Conservation (phyloP, 2,113 vertebrate species). For the Aspiorhynchus laticeps region DNA sequence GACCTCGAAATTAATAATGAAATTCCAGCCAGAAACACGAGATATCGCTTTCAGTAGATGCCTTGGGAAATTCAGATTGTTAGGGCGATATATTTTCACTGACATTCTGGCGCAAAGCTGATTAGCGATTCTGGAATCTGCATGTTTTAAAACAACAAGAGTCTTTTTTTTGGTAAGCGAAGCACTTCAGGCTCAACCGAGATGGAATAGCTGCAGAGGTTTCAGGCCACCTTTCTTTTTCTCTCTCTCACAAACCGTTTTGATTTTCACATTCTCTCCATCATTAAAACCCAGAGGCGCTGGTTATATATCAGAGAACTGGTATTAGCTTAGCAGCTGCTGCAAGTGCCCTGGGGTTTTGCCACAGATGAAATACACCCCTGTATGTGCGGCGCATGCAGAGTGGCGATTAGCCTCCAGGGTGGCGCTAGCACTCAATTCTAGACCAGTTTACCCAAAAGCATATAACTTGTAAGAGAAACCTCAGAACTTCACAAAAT, state of each 20-base stretch:
- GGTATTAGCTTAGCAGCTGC: constrained; percentile 18
- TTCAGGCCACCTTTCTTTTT: constrained; percentile 14
- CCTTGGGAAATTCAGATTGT: constrained; percentile 27
- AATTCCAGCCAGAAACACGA: constrained; percentile 36
- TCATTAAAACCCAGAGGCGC: constrained; percentile 11
- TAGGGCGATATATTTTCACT: constrained; percentile 39
- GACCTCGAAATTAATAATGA: constrained; percentile 55
- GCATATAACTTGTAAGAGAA: background rate
- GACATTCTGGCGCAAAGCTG: constrained; percentile 52
- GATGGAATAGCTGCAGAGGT: constrained; percentile 39
- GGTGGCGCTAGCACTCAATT: background rate
- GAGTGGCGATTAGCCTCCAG: background rate
- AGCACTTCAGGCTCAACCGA: constrained; percentile 40
- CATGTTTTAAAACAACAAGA: constrained; percentile 47
- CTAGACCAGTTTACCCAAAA: background rate
- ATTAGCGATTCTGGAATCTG: constrained; percentile 50
- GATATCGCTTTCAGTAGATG: constrained; percentile 39
- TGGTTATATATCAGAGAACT: constrained; percentile 35
- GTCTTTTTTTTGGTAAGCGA: constrained; percentile 46
- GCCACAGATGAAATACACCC: constrained; percentile 19
- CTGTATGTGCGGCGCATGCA: background rate
- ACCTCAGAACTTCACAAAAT: background rate
- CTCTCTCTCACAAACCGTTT: constrained; percentile 10
- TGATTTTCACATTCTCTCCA: constrained; percentile 8
- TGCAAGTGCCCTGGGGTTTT: constrained; percentile 32